phyloP scores from a whole-genome alignment of 2,113 vertebrate genomes.

The Formicarius rufipectus region DNA sequence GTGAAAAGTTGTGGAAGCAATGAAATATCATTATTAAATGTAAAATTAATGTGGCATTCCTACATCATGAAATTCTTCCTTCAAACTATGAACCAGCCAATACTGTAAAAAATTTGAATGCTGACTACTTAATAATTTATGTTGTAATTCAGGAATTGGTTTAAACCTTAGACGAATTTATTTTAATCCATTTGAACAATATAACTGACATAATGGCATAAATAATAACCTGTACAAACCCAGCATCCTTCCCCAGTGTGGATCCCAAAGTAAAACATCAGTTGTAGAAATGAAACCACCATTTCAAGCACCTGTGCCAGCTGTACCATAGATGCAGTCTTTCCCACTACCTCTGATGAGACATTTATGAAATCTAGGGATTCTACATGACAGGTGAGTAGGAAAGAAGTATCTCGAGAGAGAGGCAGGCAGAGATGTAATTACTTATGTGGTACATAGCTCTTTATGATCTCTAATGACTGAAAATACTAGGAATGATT shows the following conservation, averaged over 20 bases:
- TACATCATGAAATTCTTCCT: neutral
- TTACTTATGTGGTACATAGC: neutral
- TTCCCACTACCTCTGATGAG: neutral
- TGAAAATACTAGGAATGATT: neutral
- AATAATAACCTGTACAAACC: neutral
- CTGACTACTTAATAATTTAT: constrained; percentile 17
- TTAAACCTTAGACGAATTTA: neutral
- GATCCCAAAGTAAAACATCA: neutral
- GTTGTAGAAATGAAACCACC: neutral
- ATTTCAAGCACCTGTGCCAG: neutral
- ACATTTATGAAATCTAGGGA: neutral
- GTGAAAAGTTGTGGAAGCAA: constrained; percentile 22
- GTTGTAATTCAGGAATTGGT: neutral
- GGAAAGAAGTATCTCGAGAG: neutral
- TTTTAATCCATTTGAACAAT: neutral
- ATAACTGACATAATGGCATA: neutral
- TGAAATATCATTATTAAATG: constrained; percentile 35
- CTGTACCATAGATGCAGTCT: neutral
- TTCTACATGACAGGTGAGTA: neutral
- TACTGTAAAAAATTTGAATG: constrained; percentile 14
- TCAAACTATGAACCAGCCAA: neutral
- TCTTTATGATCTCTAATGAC: neutral
- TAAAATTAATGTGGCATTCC: constrained; percentile 29
- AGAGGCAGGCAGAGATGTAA: neutral
- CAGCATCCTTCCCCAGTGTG: neutral